Evolutionary conservation across 2,888 invertebrate species (phyloP), one percentile per base, ranked within the genome.

Genomic region (Calephelis perditalis): DNA sequence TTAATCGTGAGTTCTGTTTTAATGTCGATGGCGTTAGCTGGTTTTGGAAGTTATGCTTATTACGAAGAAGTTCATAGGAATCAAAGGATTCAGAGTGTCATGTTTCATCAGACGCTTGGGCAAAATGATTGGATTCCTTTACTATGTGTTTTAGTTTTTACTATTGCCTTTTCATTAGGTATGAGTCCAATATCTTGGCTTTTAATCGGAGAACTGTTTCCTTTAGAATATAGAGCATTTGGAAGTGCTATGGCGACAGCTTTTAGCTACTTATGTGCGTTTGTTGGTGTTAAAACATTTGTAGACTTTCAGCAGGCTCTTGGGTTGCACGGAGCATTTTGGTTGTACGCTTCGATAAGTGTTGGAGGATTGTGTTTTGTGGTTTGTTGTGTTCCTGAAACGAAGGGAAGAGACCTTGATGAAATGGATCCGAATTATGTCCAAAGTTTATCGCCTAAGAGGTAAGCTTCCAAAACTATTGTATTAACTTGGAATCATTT

Each of bases 141-240:
- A 65, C 91, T 96, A 11, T 96, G 96, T 82, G 95, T 96, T 3
- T 88, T 96, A 66, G 94, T 96, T 43, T 96, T 96, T 79, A 96
- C 96, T 2, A 94, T 96, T 63, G 96, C 96, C 54, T 96, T 96
- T 77, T 95, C 96, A n/a, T 84, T 96, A 70, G 96, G 96, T 59
- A 96, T 96, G 86, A 96, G 96, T 78, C 96, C 97, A 37, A 96
- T 97, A 75, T 96, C 96, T 43, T 96, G 96, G 95, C 84, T 97
- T 66, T 88, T 96, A 73, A 95, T 96, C 72, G 96, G 95, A 62
- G 96, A 96, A 79, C 84, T 97, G 61, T 96, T 97, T 84, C 95
- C 97, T 57, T 79, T 96, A 63, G 95, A 96, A 79, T 96, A 93
- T 80, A 91, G 96, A 75, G 96, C 97, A n/a, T 92, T 96, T 67